A percentile compares a stretch with the other conserved stretches of the same genome.
Evolutionary conservation across 2,888 invertebrate species (phyloP).

Genomic region (Dinocampus coccinellae): DNA sequence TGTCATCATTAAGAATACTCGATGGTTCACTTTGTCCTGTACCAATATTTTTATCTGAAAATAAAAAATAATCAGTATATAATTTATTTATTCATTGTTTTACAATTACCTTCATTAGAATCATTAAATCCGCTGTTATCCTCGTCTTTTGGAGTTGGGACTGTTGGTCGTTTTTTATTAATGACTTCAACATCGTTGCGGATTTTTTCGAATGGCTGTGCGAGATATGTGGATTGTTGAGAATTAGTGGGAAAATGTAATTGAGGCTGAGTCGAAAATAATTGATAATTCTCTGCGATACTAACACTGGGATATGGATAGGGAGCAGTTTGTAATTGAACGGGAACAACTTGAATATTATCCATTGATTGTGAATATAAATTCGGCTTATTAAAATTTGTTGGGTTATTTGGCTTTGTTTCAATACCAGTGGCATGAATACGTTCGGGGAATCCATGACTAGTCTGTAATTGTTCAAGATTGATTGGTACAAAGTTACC

Average conservation of each 20-base stretch:
- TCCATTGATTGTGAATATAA: neutral
- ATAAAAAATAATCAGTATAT: too few species aligned
- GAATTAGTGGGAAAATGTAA: constrained; percentile 53
- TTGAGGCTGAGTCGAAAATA: constrained; percentile 59
- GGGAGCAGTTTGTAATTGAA: neutral
- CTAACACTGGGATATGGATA: constrained; percentile 29
- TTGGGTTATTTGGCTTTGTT: constrained; percentile 39
- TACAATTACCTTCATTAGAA: constrained; percentile 35
- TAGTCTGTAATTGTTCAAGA: constrained; percentile 46
- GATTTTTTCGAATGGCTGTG: constrained; percentile 51
- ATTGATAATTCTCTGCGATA: constrained; percentile 51
- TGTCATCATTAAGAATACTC: neutral
- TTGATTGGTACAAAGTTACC: constrained; percentile 34
- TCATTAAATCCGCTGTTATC: constrained; percentile 50
- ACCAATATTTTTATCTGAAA: neutral
- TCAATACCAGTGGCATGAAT: constrained; percentile 49
- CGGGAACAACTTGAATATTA: constrained; percentile 6
- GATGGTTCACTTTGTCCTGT: neutral
- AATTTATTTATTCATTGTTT: neutral
- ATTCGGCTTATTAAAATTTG: constrained; percentile 10
- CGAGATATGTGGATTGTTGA: constrained; percentile 36
- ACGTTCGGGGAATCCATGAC: constrained; percentile 43
- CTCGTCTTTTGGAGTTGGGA: constrained; percentile 47
- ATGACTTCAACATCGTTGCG: constrained; percentile 62
- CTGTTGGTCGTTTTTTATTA: constrained; percentile 55